phyloP scores from a whole-genome alignment of 2,888 invertebrate genomes.

The Chymomyza caudatula region DNA sequence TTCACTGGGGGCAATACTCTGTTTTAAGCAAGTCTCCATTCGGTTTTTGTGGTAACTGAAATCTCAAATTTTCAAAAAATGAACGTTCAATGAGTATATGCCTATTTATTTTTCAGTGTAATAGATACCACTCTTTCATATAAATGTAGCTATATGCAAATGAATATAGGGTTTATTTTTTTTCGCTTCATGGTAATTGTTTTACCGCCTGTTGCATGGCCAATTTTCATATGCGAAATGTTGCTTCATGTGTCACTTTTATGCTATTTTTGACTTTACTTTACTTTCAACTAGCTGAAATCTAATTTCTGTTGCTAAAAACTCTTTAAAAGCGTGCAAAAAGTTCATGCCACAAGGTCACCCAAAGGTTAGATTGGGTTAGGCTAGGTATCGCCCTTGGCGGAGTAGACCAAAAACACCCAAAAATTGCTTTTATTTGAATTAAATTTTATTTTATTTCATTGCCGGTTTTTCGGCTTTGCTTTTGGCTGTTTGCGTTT shows the following conservation, averaged over 20 bases:
- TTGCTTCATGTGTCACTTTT: neutral
- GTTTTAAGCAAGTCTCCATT: too few relatives aligned
- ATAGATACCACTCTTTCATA: neutral
- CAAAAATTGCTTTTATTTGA: constrained; percentile 67
- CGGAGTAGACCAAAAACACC: neutral
- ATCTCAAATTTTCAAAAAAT: too few relatives aligned
- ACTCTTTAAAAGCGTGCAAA: constrained; percentile 52
- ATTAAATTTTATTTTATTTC: constrained; percentile 70
- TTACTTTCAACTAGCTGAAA: constrained; percentile 23
- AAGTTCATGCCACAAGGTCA: neutral
- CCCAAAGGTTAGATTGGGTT: neutral
- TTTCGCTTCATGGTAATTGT: constrained; percentile 61
- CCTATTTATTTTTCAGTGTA: neutral
- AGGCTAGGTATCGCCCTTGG: neutral
- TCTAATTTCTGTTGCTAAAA: constrained; percentile 49
- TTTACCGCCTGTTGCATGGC: constrained; percentile 60
- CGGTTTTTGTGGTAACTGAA: too few relatives aligned
- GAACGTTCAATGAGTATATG: too few relatives aligned
- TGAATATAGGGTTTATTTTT: constrained; percentile 50
- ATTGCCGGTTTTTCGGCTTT: constrained; percentile 24
- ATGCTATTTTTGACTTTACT: neutral
- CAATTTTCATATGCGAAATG: constrained; percentile 5
- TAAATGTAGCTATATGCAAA: neutral
- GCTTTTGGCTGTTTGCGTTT: constrained; percentile 5
- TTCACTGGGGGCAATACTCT: too few relatives aligned